phyloP scores from a whole-genome alignment of 2,113 vertebrate species.

The Tragulus kanchil region DNA sequence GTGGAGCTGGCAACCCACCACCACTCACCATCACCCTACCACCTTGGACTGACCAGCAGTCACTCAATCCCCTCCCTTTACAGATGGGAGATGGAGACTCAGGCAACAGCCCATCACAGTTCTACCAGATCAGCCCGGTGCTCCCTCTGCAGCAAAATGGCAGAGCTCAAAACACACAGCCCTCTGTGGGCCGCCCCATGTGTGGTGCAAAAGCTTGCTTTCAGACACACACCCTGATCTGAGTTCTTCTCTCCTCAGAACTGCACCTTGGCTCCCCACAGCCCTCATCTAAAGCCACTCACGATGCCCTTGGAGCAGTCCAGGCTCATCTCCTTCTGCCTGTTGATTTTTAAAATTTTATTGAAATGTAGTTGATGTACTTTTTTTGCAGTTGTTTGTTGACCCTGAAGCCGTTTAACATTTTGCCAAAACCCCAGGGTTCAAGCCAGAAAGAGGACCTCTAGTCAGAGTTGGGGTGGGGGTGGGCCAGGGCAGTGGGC shows the following conservation, averaged over 20 bases:
- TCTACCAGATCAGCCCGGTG: accelerated
- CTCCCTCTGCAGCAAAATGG: accelerated
- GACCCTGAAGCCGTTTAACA: slow-evolving; percentile 27
- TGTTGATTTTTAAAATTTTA: background rate
- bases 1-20: accelerated
- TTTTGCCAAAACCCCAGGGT: slow-evolving; percentile 49
- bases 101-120: accelerated
- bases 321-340: background rate
- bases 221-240: accelerated
- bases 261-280: accelerated
- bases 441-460: slow-evolving; percentile 46
- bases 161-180: background rate
- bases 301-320: accelerated
- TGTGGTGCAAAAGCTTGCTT: accelerated
- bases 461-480: background rate
- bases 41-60: background rate
- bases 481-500: slow-evolving; percentile 23
- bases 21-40: accelerated
- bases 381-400: no score
- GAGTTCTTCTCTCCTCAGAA: background rate
- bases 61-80: accelerated
- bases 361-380: no score
- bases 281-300: no score
- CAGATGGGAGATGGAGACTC: accelerated
- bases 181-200: accelerated